These are phyloP conservation scores for Helogale parvula DNA, from an alignment of 2,113 vertebrate species.

Conservation along the genomic window DNA sequence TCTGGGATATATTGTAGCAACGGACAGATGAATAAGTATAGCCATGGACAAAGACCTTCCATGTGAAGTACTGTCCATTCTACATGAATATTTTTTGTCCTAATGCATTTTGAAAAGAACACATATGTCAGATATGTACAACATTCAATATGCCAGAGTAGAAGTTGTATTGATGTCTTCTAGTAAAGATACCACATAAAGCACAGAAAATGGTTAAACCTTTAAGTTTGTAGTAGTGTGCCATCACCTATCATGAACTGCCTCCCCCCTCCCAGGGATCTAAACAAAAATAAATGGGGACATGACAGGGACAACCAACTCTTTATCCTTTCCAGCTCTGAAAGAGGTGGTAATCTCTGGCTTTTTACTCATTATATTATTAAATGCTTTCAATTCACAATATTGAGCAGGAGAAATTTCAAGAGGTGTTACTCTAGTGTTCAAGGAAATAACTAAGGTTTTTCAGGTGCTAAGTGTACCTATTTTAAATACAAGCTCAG, in stretches of 20 bases:
- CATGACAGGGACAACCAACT: neutral
- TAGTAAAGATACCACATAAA: neutral
- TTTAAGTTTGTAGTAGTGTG: neutral
- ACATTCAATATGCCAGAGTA: neutral
- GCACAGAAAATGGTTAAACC: neutral
- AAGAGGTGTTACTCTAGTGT: neutral
- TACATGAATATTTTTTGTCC: neutral
- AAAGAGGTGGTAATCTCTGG: neutral
- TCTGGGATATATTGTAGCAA: neutral
- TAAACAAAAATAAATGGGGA: neutral
- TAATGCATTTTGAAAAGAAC: neutral
- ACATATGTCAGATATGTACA: neutral
- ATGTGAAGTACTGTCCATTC: neutral
- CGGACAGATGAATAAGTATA: neutral
- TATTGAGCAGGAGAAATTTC: neutral
- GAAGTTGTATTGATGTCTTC: neutral
- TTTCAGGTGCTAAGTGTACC: neutral
- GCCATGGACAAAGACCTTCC: neutral
- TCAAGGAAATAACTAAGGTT: neutral
- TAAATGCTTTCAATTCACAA: neutral
- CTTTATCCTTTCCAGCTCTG: neutral
- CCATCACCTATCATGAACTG: neutral
- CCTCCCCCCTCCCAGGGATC: neutral
- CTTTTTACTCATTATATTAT: neutral
- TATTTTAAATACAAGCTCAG: neutral